These are phyloP conservation scores for Agrotis exclamationis DNA, from an alignment of 2,888 invertebrate genomes.

Conservation along the genomic window DNA sequence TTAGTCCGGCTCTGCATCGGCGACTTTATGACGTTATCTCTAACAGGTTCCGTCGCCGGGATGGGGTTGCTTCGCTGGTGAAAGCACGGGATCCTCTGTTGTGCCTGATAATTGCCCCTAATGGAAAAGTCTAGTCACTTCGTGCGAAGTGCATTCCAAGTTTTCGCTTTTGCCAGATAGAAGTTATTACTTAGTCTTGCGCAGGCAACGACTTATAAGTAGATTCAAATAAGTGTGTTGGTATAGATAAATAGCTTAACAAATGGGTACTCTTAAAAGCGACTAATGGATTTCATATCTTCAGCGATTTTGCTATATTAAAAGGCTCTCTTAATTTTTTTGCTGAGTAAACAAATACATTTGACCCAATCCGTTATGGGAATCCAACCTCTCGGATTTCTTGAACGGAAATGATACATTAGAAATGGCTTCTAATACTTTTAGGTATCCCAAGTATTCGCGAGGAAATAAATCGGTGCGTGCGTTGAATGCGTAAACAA, in stretches of 20 bases:
- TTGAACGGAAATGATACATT: conserved; percentile 56
- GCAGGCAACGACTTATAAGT: conserved; percentile 80
- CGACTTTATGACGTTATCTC: conserved; percentile 91
- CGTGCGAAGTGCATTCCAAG: conserved; percentile 89
- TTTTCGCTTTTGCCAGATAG: conserved; percentile 86
- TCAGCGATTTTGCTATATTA: conserved; percentile 31
- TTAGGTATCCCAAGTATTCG: conserved; percentile 61
- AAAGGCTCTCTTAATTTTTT: conserved; percentile 25
- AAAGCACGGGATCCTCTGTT: conserved; percentile 86
- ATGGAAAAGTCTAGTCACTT: conserved; percentile 91
- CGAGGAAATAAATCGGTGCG: conserved; percentile 76
- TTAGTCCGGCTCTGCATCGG: conserved; percentile 89
- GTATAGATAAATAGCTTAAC: conserved; percentile 62
- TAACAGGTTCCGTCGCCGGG: conserved; percentile 87
- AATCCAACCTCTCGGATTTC: conserved; percentile 45
- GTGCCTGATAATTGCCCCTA: conserved; percentile 90
- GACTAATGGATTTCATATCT: conserved; percentile 58
- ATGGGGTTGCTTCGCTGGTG: conserved; percentile 77
- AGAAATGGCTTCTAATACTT: conserved; percentile 53
- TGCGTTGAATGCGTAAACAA: conserved; percentile 79
- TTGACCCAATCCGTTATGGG: conserved; percentile 17
- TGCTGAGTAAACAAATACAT: conserved; percentile 29
- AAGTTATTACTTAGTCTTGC: conserved; percentile 86
- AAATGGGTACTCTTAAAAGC: conserved; percentile 52
- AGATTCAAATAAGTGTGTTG: conserved; percentile 72